phyloP scores from a whole-genome alignment of 2,113 vertebrate species.

The Orcinus orca region DNA sequence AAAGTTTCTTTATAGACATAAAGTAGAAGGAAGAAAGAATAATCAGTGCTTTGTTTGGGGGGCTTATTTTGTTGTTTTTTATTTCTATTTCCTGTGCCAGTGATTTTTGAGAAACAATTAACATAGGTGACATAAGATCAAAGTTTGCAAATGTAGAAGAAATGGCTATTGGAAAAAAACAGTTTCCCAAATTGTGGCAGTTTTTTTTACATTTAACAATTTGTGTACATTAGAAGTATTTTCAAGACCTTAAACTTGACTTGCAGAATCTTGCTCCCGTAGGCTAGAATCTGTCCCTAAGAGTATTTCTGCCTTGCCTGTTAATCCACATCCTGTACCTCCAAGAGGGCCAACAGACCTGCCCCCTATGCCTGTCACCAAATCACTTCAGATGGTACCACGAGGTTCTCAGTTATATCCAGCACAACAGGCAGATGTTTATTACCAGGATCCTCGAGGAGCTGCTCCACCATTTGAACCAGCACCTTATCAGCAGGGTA shows the following conservation, averaged over 20 bases:
- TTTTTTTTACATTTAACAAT: not conserved
- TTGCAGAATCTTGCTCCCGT: conserved; percentile 51
- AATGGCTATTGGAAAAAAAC: not conserved
- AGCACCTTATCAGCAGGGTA: conserved; percentile 91
- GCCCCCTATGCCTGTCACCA: conserved; percentile 87
- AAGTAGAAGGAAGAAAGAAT: not conserved
- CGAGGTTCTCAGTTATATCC: conserved; percentile 91
- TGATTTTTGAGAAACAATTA: conserved; percentile 30
- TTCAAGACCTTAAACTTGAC: conserved; percentile 30
- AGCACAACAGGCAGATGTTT: conserved; percentile 90
- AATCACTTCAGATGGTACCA: conserved; percentile 91
- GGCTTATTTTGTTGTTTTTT: conserved; percentile 26
- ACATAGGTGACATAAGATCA: not conserved
- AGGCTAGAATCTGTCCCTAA: conserved; percentile 92
- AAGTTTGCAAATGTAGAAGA: not conserved
- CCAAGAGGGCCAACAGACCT: conserved; percentile 88
- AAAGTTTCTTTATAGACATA: not conserved
- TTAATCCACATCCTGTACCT: conserved; percentile 88
- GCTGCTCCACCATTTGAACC: conserved; percentile 92
- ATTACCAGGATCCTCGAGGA: conserved; percentile 90
- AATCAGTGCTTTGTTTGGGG: not conserved
- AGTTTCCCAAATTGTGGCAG: not conserved
- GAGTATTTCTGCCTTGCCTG: conserved; percentile 87
- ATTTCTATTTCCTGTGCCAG: not conserved
- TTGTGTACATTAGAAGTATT: conserved; percentile 7